phyloP scores from a whole-genome alignment of 2,888 invertebrate species.

The Sinhomidia bicolor region DNA sequence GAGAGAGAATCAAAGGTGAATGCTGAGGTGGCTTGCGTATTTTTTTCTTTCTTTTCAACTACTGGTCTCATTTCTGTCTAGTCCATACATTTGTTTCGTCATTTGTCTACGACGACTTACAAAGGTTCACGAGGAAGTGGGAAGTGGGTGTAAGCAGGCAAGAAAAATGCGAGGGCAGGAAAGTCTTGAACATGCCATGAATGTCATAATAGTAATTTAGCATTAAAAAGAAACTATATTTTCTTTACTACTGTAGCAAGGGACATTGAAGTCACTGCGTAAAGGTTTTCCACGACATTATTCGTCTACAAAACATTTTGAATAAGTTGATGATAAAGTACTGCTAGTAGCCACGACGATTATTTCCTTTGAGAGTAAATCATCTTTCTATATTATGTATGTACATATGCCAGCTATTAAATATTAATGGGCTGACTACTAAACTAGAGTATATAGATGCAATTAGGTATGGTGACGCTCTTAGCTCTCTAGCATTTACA shows the following conservation, averaged over 20 bases:
- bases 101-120: constrained; percentile 33
- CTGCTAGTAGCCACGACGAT: no score
- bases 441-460: not conserved
- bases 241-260: no score
- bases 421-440: no score
- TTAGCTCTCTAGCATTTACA: not conserved
- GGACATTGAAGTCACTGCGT: no score
- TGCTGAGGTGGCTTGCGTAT: constrained; percentile 37
- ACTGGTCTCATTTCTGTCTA: constrained; percentile 4
- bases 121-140: not conserved
- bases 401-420: no score
- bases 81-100: constrained; percentile 69
- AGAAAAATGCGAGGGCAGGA: not conserved
- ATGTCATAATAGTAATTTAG: not conserved
- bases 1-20: not conserved
- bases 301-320: no score
- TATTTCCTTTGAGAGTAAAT: no score
- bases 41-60: not conserved
- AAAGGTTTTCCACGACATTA: no score
- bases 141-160: not conserved
- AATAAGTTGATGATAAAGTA: no score
- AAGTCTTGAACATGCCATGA: not conserved
- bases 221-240: not conserved
- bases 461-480: constrained; percentile 1
- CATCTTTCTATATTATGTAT: no score